Base-by-base conservation (phyloP, 2,113 vertebrate genomes). In the Nesospiza acunhae region DNA sequence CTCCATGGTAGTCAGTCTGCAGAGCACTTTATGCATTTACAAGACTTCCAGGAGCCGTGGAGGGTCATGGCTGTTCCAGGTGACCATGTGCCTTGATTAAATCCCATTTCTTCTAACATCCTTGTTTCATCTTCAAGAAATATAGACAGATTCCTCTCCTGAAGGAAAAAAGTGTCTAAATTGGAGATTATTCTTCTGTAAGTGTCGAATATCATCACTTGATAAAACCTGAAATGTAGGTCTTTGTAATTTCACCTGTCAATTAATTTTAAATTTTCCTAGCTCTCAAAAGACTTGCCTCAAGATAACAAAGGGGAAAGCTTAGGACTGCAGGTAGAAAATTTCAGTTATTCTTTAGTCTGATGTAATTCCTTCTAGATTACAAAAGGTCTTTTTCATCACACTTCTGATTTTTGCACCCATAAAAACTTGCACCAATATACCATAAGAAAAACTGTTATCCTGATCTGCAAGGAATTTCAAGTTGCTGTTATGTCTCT, bases 401-500 rank as follows among this genome's bases (percentile, higher is more conserved):
- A n/a, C 8, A 7, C 8, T 66, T 83, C 22, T 35, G 22, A 58
- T 69, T 53, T 86, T 80, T 77, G 14, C 35, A 35, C 18, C 7
- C 2, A 1, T 67, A 47, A 73, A 83, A 62, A 2, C 2, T 5
- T 41, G 4, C 58, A 8, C 24, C 18, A 24, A 0, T 55, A 14
- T 56, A 37, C 22, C 5, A 5, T 46, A 47, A 62, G 33, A 46
- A 39, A 80, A 64, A 21, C 24, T 79, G 9, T n/a, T 90, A 14
- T 28, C 26, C 17, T 8, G 2, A 30, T 46, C 26, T 17, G 15
- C 75, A 47, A 73, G 52, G 42, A 46, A 42, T 58, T 81, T 81
- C n/a, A 52, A 8, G 15, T 63, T 93, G 24, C 42, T 72, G 3
- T 78, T 69, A 20, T 13, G 30, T 24, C 7, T 72, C 47, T 55